Conservation (phyloP, 2,113 vertebrate genomes). For the Glaucidium brasilianum region DNA sequence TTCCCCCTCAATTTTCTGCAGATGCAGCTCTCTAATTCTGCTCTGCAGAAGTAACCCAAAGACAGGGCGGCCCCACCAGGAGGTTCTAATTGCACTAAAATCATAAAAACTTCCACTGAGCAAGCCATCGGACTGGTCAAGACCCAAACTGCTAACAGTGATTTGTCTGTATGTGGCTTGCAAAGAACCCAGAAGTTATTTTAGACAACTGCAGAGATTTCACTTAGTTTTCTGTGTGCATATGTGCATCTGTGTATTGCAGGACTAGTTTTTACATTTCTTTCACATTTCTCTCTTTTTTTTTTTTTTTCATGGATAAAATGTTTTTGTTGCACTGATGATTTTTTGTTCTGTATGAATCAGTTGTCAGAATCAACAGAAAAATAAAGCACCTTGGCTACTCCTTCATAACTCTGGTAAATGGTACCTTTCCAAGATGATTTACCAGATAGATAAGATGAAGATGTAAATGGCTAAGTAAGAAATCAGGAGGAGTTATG, state of each 20-base stretch:
- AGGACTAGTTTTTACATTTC: not conserved
- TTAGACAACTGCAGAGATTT: not conserved
- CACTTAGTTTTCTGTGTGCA: not conserved
- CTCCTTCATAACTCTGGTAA: not conserved
- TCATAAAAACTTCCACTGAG: not conserved
- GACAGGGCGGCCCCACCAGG: rapidly evolving
- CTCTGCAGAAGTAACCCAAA: not conserved
- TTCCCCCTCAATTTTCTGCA: not conserved
- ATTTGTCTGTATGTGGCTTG: not conserved
- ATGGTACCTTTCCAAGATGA: not conserved
- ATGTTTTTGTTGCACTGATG: not conserved
- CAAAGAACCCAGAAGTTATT: not conserved
- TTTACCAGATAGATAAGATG: not conserved
- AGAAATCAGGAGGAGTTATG: not conserved
- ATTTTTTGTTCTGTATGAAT: not conserved
- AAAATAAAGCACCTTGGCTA: not conserved
- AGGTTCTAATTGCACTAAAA: not conserved
- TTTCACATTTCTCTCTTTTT: not conserved
- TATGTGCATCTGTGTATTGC: not conserved
- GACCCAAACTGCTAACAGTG: not conserved
- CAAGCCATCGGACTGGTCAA: not conserved
- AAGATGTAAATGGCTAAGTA: not conserved
- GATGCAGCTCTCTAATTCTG: not conserved
- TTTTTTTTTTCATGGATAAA: not conserved
- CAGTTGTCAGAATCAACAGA: not conserved